These are phyloP conservation scores for Premnoplex brunnescens DNA, from an alignment of 2,797 vertebrate genomes.

Conservation along the genomic window DNA sequence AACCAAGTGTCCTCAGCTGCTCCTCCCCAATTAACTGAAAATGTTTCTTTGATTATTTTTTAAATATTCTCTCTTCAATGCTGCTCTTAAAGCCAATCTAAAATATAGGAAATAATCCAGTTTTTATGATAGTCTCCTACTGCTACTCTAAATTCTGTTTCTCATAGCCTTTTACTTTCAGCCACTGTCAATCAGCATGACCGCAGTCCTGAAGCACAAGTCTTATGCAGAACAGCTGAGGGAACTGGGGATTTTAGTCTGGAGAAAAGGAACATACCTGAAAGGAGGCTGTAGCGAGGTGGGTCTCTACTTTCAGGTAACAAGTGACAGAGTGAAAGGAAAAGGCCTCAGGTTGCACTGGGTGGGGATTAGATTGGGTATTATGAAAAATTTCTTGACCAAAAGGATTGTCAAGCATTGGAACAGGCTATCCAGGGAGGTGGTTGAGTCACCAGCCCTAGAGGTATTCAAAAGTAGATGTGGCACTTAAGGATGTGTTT, in stretches of 20 bases:
- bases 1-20: background rate
- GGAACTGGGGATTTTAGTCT: background rate
- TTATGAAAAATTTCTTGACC: background rate
- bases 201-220: background rate
- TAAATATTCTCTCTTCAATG: background rate
- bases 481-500: background rate
- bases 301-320: background rate
- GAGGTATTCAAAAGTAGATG: background rate
- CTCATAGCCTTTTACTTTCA: background rate
- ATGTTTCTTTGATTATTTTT: background rate
- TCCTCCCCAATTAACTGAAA: background rate
- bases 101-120: background rate
- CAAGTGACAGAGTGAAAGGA: background rate
- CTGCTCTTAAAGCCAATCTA: background rate
- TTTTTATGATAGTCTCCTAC: background rate
- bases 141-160: background rate
- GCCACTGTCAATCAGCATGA: background rate
- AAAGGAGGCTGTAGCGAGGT: background rate
- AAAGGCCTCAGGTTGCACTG: background rate
- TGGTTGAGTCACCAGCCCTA: background rate
- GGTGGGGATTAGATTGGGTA: background rate
- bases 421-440: background rate
- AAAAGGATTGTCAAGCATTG: background rate
- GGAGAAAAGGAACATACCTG: background rate
- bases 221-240: fast-evolving